Evolutionary conservation across 2,797 vertebrate genomes (phyloP), one percentile per base, ranked within the genome.

Genomic region (Semotilus atromaculatus): DNA sequence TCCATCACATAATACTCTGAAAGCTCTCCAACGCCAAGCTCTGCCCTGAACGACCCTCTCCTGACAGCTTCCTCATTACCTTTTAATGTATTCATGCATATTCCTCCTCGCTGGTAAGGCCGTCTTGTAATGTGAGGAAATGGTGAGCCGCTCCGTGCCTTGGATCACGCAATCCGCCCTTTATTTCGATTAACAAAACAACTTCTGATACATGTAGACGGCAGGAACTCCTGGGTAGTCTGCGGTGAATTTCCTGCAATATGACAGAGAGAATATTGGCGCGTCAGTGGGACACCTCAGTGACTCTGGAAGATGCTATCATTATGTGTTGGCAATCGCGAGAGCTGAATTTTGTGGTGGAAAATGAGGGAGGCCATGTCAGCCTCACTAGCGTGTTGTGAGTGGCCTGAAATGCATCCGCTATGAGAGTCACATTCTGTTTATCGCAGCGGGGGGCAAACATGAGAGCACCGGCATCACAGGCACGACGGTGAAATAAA

Each of bases 251-350:
- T 91, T 89, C 91, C 92, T 90, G 90, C 92, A 91, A 92, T 88
- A 91, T 95, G 94, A 96, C 94, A 89, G 91, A 93, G 92, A 92
- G 91, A 93, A 91, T 91, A 90, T 94, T 93, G 93, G 93, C 89
- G 92, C 94, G 96, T 94, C 94, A 95, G 95, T 96, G 94, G 95
- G 95, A 95, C 93, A 95, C 95, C 94, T 96, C 92, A 92, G 93
- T 93, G 92, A 94, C 95, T 95, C 96, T 94, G 92, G 95, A 95
- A 96, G 96, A 96, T 92, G 95, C 96, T 95, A 95, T 97, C 95
- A 96, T 98, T 97, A 97, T 94, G 91, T 95, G 95, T 95, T 96
- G 95, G 94, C 94, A 95, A 95, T 96, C 95, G 95, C 93, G 91
- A 92, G 90, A 94, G 93, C 92, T 94, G 94, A 96, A 95, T 95